Evolutionary conservation across 2,888 invertebrate species (phyloP).

Genomic region (Trachelus stipa): DNA sequence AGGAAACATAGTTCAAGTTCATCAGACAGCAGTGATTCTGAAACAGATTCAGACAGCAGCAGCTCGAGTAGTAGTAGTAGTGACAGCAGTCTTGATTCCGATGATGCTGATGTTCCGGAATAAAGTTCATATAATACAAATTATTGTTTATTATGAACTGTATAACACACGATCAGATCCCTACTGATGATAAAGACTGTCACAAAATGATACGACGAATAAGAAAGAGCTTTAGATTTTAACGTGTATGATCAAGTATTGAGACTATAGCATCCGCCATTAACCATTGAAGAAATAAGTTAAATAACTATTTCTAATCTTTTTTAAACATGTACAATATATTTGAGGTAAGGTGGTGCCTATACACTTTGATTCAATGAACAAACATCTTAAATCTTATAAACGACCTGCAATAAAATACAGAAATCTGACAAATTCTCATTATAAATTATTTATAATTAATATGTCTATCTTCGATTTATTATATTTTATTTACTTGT

Average conservation of each 20-base stretch:
- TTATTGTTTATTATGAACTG: not conserved
- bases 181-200: not conserved
- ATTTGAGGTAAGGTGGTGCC: not conserved
- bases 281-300: not conserved
- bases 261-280: not conserved
- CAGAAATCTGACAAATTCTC: not conserved
- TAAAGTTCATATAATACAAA: constrained; percentile 5
- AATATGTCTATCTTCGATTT: not conserved
- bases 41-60: constrained; percentile 39
- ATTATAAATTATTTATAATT: not conserved
- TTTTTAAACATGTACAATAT: not conserved
- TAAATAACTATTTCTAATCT: not conserved
- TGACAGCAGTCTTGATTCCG: constrained; percentile 48
- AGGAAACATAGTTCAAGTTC: constrained; percentile 16
- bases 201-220: not conserved
- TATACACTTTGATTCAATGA: not conserved
- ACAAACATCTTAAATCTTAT: not conserved
- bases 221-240: not conserved
- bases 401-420: not conserved
- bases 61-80: constrained; percentile 34
- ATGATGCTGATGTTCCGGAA: constrained; percentile 37
- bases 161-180: not conserved
- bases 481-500: constrained; percentile 33
- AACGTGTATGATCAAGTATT: not conserved
- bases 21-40: constrained; percentile 38